Evolutionary conservation across 2,113 vertebrate genomes (phyloP).

Genomic region (Himantopus leucocephalus): DNA sequence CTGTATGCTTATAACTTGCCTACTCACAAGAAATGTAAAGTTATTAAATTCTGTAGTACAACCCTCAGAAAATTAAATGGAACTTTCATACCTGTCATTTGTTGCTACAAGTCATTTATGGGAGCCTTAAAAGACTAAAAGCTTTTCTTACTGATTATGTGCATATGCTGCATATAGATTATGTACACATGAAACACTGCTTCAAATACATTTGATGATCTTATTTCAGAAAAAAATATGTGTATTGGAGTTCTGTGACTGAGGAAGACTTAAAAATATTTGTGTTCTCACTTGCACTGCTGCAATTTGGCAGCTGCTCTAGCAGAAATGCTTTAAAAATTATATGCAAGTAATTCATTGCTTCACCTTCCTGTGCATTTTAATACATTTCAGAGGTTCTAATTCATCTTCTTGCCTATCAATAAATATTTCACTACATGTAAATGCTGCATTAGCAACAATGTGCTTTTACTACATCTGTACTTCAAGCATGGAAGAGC

Average conservation of each 20-base stretch:
- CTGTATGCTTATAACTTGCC: background rate
- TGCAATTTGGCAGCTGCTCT: conserved; percentile 12
- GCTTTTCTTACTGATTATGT: background rate
- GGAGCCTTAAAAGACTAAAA: background rate
- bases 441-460: conserved; percentile 38
- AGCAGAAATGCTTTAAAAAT: conserved; percentile 45
- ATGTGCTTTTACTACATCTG: conserved; percentile 9
- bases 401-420: conserved; percentile 38
- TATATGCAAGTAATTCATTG: conserved; percentile 40
- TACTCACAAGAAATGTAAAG: background rate
- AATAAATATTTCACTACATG: conserved; percentile 53
- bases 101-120: background rate
- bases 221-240: conserved; percentile 40
- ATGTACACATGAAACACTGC: conserved; percentile 1
- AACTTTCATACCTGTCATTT: conserved; percentile 17
- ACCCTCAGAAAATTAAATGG: conserved; percentile 10
- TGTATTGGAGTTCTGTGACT: background rate
- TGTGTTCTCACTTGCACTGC: conserved; percentile 20
- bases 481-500: conserved; percentile 13
- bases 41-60: conserved; percentile 22
- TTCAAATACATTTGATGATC: background rate
- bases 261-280: conserved; percentile 52
- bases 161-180: background rate
- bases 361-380: conserved; percentile 46
- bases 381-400: conserved; percentile 49